phyloP scores from a whole-genome alignment of 1,140 invertebrate genomes.

The Zaprionus kolodkinae region DNA sequence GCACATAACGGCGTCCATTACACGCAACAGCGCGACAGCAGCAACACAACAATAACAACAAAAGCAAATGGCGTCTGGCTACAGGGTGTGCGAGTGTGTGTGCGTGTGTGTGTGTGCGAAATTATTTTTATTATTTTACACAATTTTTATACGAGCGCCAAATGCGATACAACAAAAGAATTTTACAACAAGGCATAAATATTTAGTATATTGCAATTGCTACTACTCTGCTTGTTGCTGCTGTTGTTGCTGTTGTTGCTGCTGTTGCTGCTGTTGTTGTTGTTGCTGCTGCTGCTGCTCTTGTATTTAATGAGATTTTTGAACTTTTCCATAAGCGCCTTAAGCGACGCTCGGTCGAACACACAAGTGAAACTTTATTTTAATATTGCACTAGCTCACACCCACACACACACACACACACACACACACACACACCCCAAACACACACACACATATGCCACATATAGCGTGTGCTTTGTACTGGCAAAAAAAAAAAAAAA shows the following conservation, averaged over 20 bases:
- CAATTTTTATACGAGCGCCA: constrained; percentile 72
- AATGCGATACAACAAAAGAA: constrained; percentile 53
- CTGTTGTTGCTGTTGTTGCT: constrained; percentile 17
- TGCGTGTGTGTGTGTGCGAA: constrained; percentile 42
- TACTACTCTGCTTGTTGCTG: constrained; percentile 27
- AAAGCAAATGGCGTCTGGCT: constrained; percentile 70
- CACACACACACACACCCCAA: constrained; percentile 1
- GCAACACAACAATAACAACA: constrained; percentile 41
- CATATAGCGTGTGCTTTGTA: neutral
- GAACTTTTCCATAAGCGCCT: constrained; percentile 73
- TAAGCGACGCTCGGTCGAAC: constrained; percentile 41
- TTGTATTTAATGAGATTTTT: constrained; percentile 76
- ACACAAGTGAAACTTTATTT: constrained; percentile 22
- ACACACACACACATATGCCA: neutral
- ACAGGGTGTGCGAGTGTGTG: constrained; percentile 46
- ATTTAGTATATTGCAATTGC: constrained; percentile 72
- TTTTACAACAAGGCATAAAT: constrained; percentile 62
- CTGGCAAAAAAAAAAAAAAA: neutral
- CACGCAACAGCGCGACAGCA: constrained; percentile 61
- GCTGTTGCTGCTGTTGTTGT: constrained; percentile 15
- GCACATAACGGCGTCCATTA: constrained; percentile 74
- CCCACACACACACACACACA: neutral
- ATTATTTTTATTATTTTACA: constrained; percentile 81
- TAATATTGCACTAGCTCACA: neutral
- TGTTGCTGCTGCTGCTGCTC: constrained; percentile 46